phyloP scores from a whole-genome alignment of 2,888 invertebrate genomes.

The Drosophila neonasuta region DNA sequence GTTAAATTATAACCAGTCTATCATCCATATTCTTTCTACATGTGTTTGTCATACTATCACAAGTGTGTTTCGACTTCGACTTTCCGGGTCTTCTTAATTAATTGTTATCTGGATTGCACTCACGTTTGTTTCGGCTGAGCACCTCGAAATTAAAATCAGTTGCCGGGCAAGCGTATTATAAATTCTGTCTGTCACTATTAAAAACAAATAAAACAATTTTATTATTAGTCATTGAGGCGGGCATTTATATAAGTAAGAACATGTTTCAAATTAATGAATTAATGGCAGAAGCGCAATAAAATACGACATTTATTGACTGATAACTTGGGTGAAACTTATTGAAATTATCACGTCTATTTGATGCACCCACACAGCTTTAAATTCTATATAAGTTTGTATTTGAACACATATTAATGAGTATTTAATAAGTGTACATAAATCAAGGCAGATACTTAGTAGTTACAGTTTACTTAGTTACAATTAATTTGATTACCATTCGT shows the following conservation, averaged over 20 bases:
- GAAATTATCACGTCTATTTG: background rate
- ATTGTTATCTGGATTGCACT: slow-evolving; percentile 12
- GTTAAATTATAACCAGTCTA: background rate
- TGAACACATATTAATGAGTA: background rate
- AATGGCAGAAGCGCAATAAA: background rate
- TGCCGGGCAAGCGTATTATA: background rate
- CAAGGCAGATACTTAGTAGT: no score
- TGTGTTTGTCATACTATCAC: background rate
- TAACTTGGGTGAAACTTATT: background rate
- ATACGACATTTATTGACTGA: background rate
- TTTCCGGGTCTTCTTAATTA: background rate
- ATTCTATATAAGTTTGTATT: background rate
- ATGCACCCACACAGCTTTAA: background rate
- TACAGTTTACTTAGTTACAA: no score
- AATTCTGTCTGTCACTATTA: background rate
- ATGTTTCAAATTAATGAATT: background rate
- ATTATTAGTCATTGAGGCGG: background rate
- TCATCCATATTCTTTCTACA: background rate
- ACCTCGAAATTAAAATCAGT: background rate
- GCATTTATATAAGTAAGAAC: background rate
- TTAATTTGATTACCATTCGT: no score
- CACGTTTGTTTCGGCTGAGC: background rate
- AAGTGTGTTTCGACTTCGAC: slow-evolving; percentile 1
- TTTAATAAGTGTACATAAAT: no score
- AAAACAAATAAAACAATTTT: background rate